Conservation (phyloP, 1,140 invertebrate genomes). For the Drosophila setifemur region DNA sequence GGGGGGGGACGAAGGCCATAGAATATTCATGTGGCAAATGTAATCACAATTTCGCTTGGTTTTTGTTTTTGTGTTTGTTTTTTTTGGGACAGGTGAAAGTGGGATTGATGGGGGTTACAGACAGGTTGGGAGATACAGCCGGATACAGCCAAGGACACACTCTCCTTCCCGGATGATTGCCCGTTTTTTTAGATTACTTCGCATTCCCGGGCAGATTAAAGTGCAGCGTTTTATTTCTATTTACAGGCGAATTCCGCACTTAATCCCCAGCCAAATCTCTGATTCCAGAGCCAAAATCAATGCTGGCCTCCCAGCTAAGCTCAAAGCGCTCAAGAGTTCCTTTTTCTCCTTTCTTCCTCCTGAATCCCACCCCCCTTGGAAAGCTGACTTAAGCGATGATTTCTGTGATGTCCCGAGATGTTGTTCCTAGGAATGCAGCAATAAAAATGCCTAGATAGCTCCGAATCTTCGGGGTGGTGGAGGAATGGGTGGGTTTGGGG, state of each 20-base stretch:
- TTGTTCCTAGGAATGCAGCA: slow-evolving; percentile 64
- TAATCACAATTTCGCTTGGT: slow-evolving; percentile 27
- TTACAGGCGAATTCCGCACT: slow-evolving; percentile 20
- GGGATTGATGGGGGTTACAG: not conserved
- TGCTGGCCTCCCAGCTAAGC: not conserved
- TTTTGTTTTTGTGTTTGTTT: too few relatives aligned
- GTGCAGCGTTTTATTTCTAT: slow-evolving; percentile 27
- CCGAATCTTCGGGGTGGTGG: not conserved
- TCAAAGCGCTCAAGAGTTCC: too few relatives aligned
- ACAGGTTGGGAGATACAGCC: too few relatives aligned
- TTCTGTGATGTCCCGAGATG: slow-evolving; percentile 51
- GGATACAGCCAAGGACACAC: too few relatives aligned
- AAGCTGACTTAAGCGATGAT: slow-evolving; percentile 58
- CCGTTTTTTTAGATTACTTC: not conserved
- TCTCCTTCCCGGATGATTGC: not conserved
- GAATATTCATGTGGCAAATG: slow-evolving; percentile 61
- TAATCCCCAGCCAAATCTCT: not conserved
- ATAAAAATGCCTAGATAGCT: slow-evolving; percentile 60
- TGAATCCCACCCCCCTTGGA: not conserved
- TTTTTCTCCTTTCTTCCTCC: not conserved
- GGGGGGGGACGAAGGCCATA: too few relatives aligned
- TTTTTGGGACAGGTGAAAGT: not conserved
- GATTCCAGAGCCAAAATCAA: slow-evolving; percentile 20
- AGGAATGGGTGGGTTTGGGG: not conserved
- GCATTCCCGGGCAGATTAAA: slow-evolving; percentile 23